Base-by-base conservation (phyloP, 2,888 invertebrate species). In the Pseudoips prasinana region DNA sequence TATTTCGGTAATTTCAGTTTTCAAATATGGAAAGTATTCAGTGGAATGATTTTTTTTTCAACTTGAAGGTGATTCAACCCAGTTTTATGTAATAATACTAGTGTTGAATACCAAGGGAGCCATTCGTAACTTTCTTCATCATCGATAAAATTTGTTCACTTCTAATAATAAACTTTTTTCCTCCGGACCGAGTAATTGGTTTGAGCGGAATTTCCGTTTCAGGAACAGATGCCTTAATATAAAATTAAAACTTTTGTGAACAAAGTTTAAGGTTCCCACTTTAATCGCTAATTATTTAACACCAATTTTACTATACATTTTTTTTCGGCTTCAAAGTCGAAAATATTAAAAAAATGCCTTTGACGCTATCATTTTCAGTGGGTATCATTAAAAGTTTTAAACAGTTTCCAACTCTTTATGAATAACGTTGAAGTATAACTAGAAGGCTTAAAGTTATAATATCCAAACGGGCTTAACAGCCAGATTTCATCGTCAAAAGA, bases 81-180 rank as follows among this genome's bases (percentile, higher is more conserved):
- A 35, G 29, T 42, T 45, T 51, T 40, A 44, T 42, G 43, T 34
- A 38, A 49, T 47, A 42, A 44, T 51, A 53, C 47, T 49, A 40
- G 41, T 58, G 43, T 46, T 41, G 50, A 48, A 56, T 49, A 47
- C 38, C 38, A 32, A 3, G 14, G 14, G 14, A 29, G 34, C 43
- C 41, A 48, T 52, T 34, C 24, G 29, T 32, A 58, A 68, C 57
- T 63, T 67, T 60, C 56, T 60, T 48, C 58, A 59, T 60, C 47
- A 57, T 57, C 46, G 55, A 61, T 59, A 50, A 61, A 53, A 65
- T 62, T 60, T 46, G 46, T 49, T 59, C 58, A 52, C 47, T 64
- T 66, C 62, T 64, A 66, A 62, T 63, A 68, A 67, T 65, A 64
- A 69, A 64, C 52, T 66, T 71, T 57, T 58, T 60, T 60, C 58